Percentiles rank a stretch among this genome's conserved stretches.
Conservation (phyloP, 2,888 invertebrate species). For the Plebejus argus region DNA sequence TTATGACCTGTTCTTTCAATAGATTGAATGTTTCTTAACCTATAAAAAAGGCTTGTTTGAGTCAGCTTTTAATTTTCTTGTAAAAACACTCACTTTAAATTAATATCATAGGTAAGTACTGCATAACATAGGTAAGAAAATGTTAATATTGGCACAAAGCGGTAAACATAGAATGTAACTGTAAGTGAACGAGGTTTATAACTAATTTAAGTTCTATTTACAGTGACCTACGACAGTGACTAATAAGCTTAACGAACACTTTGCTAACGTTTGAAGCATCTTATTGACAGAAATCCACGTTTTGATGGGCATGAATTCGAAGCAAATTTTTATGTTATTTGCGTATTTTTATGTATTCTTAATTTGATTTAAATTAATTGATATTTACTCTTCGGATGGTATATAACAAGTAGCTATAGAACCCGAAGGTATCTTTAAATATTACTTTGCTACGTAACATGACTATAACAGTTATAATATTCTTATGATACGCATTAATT, state of each 20-base stretch:
- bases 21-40: constrained; percentile 68
- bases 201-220: constrained; percentile 17
- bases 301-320: background rate
- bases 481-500: too few relatives aligned
- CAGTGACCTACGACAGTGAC: constrained; percentile 28
- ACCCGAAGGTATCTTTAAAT: too few relatives aligned
- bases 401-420: too few relatives aligned
- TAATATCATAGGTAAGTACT: background rate
- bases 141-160: background rate
- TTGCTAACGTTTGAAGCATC: background rate
- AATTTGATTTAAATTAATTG: background rate
- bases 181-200: background rate
- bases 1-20: constrained; percentile 58
- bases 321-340: background rate
- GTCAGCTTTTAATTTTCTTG: background rate
- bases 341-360: background rate
- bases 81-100: background rate
- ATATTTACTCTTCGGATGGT: too few relatives aligned
- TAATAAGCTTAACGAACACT: constrained; percentile 24
- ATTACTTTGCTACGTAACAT: too few relatives aligned
- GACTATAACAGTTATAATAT: too few relatives aligned
- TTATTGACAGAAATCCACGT: background rate
- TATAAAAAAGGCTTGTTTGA: constrained; percentile 46
- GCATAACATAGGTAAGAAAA: background rate
- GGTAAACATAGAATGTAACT: background rate